Base-by-base conservation (phyloP, 2,797 vertebrate species). In the Ficedula albicollis region DNA sequence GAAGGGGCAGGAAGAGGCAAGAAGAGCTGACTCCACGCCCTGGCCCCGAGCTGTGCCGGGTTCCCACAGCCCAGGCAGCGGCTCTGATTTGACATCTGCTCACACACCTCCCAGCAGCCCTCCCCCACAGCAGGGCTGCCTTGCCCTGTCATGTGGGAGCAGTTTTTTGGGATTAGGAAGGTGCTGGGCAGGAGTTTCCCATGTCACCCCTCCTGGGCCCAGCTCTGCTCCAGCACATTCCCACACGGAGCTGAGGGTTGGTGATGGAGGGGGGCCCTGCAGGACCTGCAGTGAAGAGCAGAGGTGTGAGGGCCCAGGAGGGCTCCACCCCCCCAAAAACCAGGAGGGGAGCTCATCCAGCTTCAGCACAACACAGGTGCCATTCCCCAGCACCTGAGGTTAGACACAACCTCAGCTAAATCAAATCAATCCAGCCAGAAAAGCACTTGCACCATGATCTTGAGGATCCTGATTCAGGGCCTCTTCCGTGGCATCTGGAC, bases 1-100 rank as follows among this genome's bases (percentile, higher is more conserved):
- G 80, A 41, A 96, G 59, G 60, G 88, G 90, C 87, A 94, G 93
- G 94, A 90, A 73, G 58, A 91, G 92, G 86, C 95, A 95, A 75
- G 91, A 56, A 0, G 8, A 94, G 60, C 41, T 9, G 59, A 63
- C 46, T 78, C 68, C 94, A 84, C 95, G 0, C 95, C 97, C 88
- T 96, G 3, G 63, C 97, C 91, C 1, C 3, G 52, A 55, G 97
- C 91, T 1, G 1, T 7, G 75, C 11, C 1, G 4, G 86, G 88
- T 96, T 92, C 74, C 55, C 73, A 41, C 68, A 88, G 89, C 68
- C 75, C 29, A 82, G 67, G 6, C 18, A 56, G 64, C 15, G 6
- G 89, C 89, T 89, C 92, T 3, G 21, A 32, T 55, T 75, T 73
- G 87, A 79, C 74, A 14, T 73, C 86, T 83, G 36, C 70, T 89